Percentiles rank a stretch among this genome's conserved stretches.
These are phyloP conservation scores for Tokudaia tokunoshimensis DNA, from an alignment of 2,797 vertebrate genomes.

Conservation along the genomic window DNA sequence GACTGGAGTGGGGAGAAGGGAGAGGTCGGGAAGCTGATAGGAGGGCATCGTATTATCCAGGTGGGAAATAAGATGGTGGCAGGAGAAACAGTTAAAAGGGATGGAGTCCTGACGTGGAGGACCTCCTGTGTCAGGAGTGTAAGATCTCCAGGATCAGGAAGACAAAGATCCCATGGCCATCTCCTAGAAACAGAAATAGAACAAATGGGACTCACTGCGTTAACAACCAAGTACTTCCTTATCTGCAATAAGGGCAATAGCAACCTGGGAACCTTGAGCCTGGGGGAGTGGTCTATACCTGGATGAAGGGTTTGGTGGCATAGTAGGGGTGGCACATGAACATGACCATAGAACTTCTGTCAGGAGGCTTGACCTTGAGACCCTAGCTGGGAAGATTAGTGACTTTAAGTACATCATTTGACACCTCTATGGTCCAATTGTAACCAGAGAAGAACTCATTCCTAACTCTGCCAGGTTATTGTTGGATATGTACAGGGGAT, in stretches of 20 bases:
- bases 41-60: background rate
- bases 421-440: background rate
- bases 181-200: background rate
- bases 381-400: background rate
- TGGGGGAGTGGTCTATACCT: too few relatives aligned
- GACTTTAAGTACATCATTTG: background rate
- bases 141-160: background rate
- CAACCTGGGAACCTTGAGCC: background rate
- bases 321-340: background rate
- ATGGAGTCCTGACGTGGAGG: background rate
- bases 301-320: background rate
- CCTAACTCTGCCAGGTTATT: background rate
- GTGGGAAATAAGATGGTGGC: background rate
- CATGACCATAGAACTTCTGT: background rate
- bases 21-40: background rate
- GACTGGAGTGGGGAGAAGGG: background rate
- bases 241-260: background rate
- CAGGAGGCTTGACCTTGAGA: background rate
- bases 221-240: background rate
- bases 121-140: background rate
- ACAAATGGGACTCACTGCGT: background rate
- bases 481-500: background rate
- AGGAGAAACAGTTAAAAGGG: background rate
- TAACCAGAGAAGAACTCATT: background rate
- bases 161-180: background rate